Base-by-base conservation (phyloP, 2,113 vertebrate species). In the Peromyscus leucopus region DNA sequence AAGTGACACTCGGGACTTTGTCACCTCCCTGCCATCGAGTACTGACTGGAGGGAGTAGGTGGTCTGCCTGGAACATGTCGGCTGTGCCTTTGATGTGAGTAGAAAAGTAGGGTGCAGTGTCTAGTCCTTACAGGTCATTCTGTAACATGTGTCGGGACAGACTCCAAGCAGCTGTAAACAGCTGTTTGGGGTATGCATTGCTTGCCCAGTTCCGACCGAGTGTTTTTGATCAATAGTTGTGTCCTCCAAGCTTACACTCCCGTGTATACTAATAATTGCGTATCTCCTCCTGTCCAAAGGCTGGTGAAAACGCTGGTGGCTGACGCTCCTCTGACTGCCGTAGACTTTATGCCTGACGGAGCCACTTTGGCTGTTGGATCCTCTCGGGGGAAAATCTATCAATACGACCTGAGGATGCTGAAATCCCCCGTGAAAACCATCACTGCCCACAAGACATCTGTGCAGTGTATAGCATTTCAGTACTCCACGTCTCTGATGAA, bases 401-500 rank as follows among this genome's bases (percentile, higher is more conserved):
- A 99, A 39, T 99, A 99, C 91, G 99, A 99, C 98, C 98, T 99
- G 97, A 99, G 99, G 94, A 99, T 99, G 98, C 98, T 99, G 95
- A 99, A 99, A 48, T 97, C 99, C 36, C 99, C 99, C 11, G 98
- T 99, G 96, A 99, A 99, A 98, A 97, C 99, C 96, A 99, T 99
- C 33, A 95, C 71, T 79, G 99, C 99, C 79, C 99, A 99, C 97
- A 99, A 99, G 98, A 99, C 99, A 91, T 99, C 99, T n/a, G 99
- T 99, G 96, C 99, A 99, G 36, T 99, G 99, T 97, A 99, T 99
- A 96, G 98, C 99, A 57, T 99, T 99, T 98, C 99, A 99, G 98
- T 98, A 98, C 97, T 98, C 98, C 74, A 97, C 95, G 96, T 98
- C 91, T 96, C 98, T 98, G 95, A 97, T 98, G 89, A 99, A 99